Evolutionary conservation across 2,113 vertebrate genomes (phyloP).

Genomic region (human): GRCh38 chr20:51158001-51158500

Average conservation of each 20-base stretch:
- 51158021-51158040: background rate
- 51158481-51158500: background rate
- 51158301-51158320: background rate
- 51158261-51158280: background rate
- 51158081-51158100: background rate
- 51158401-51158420: background rate
- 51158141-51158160: rapidly evolving
- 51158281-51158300: rapidly evolving
- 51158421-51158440: background rate
- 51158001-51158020: background rate
- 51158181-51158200: background rate
- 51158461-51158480: background rate
- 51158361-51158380: background rate
- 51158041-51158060: background rate
- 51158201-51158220: background rate
- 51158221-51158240: background rate
- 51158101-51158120: background rate
- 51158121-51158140: rapidly evolving
- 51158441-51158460: rapidly evolving
- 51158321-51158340: background rate
- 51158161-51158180: background rate
- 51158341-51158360: background rate
- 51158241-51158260: background rate
- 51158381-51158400: no score
- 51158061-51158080: background rate